Percentiles rank a stretch among this genome's conserved stretches.
Evolutionary conservation across 2,113 vertebrate genomes (phyloP).

Genomic region (Synchiropus splendidus): DNA sequence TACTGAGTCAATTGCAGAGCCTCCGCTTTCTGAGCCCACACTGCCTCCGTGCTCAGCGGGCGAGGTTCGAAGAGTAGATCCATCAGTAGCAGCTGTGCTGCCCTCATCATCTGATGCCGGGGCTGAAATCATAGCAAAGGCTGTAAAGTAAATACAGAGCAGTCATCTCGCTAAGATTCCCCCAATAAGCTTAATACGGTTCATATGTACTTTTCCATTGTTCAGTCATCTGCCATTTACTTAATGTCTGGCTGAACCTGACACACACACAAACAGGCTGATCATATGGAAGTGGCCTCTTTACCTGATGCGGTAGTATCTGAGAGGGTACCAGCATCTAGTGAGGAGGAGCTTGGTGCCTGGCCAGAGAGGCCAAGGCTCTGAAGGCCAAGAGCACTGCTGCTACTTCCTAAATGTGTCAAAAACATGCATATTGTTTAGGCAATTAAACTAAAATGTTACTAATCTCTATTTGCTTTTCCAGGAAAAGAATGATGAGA

Average conservation of each 20-base stretch:
- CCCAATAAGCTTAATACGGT: too few species aligned
- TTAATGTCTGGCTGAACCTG: neutral
- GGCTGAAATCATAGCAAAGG: slow-evolving; percentile 94
- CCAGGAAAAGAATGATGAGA: too few species aligned
- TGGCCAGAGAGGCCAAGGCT: slow-evolving; percentile 90
- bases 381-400: slow-evolving; percentile 93
- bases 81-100: slow-evolving; percentile 95
- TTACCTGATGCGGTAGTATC: slow-evolving; percentile 99
- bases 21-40: slow-evolving; percentile 95
- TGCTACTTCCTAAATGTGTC: slow-evolving; percentile 84
- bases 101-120: slow-evolving; percentile 98
- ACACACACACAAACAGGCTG: too few species aligned
- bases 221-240: too few species aligned
- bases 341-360: slow-evolving; percentile 94
- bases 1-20: slow-evolving; percentile 93
- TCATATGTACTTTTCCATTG: too few species aligned
- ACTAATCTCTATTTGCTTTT: too few species aligned
- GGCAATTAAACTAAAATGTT: neutral
- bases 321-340: slow-evolving; percentile 93
- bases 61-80: slow-evolving; percentile 92
- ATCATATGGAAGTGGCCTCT: slow-evolving; percentile 14
- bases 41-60: slow-evolving; percentile 96
- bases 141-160: slow-evolving; percentile 88
- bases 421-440: slow-evolving; percentile 4
- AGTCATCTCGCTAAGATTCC: slow-evolving; percentile 52